Evolutionary conservation across 2,113 vertebrate species (phyloP), one percentile per base, ranked within the genome.

Genomic region (Turdus rufiventris): DNA sequence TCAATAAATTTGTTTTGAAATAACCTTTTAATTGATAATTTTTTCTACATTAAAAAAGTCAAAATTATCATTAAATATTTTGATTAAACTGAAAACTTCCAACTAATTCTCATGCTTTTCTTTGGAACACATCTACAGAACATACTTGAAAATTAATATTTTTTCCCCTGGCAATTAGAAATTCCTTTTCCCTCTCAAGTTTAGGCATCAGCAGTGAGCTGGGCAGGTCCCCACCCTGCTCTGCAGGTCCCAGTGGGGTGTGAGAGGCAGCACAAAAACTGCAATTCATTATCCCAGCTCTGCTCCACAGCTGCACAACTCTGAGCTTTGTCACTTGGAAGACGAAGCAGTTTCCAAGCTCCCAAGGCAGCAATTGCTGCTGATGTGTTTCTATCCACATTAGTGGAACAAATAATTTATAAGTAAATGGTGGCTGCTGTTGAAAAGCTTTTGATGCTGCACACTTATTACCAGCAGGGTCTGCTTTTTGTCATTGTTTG

Each of bases 401-500:
- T 29, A 85, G 70, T 1, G 60, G 21, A 63, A 91, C 53, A 85
- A 91, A 84, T 91, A 75, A 78, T 75, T 75, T 31, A 26, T 48
- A 10, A 61, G 34, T 34, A 28, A 81, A 34, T 1, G 5, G 40
- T 71, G 53, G 70, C 54, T 81, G 73, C 40, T 43, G 25, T n/a
- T 93, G 57, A 4, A 78, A 31, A 43, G 10, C 70, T 85, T 84
- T 74, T 70, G 62, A 43, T 88, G 80, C 74, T 87, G 66, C 45
- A 47, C 5, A 0, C 31, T 74, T 20, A 38, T 26, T 89, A n/a
- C 14, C 28, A 21, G 45, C 84, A 54, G 50, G 40, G 6, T 73
- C 91, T 90, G 81, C 62, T 83, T 90, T 92, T 67, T 88, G 83
- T 89, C 86, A 40, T 42, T 72, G 68, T 86, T 93, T 95, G 58